These are phyloP conservation scores for human (Homo sapiens) DNA, from an alignment of 2,113 vertebrate species.

Conservation along the genomic window DNA sequence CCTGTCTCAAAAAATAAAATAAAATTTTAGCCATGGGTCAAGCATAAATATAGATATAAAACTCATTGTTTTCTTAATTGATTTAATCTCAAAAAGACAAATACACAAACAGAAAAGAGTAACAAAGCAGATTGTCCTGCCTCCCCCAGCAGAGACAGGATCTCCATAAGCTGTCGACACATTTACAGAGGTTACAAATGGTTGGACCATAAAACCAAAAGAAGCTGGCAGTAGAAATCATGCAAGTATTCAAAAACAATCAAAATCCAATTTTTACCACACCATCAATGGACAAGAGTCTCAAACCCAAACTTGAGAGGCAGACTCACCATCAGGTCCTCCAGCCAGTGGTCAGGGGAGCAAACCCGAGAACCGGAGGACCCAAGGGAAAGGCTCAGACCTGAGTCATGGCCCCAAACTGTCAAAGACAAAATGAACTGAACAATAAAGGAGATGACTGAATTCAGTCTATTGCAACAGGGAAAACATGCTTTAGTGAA, in stretches of 20 bases:
- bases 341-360: background rate
- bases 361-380: background rate
- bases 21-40: background rate
- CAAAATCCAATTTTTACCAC: background rate
- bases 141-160: background rate
- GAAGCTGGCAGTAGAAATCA: background rate
- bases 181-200: background rate
- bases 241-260: background rate
- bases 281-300: background rate
- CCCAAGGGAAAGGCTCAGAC: background rate
- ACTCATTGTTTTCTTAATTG: background rate
- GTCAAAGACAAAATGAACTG: background rate
- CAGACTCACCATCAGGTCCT: background rate
- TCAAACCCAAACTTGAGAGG: background rate
- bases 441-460: background rate
- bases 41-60: slow-evolving; percentile 28
- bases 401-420: background rate
- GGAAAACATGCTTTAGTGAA: background rate
- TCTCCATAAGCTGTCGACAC: background rate
- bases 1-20: too few species aligned
- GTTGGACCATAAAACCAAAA: background rate
- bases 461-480: background rate
- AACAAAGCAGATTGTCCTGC: background rate
- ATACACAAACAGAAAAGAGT: background rate
- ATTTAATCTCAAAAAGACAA: background rate